These are phyloP conservation scores for Varanus komodoensis DNA, from an alignment of 2,113 vertebrate genomes.

Conservation along the genomic window DNA sequence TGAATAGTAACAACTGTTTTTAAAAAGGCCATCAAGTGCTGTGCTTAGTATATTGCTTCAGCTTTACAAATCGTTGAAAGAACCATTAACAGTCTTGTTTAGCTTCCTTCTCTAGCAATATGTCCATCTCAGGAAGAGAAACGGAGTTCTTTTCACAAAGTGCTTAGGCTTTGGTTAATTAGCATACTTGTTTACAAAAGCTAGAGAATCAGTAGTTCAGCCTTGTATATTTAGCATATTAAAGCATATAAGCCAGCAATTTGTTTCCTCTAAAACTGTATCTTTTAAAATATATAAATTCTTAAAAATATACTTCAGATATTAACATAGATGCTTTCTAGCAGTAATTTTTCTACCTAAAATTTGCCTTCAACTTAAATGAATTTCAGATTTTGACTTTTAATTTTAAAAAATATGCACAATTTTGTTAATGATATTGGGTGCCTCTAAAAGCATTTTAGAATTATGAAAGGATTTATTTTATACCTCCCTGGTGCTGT, in stretches of 20 bases:
- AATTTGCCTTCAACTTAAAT: not conserved
- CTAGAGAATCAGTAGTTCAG: not conserved
- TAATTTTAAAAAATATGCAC: not conserved
- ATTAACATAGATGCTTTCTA: not conserved
- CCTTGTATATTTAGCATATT: not conserved
- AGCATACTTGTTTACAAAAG: not conserved
- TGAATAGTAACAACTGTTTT: not conserved
- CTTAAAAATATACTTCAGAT: not conserved
- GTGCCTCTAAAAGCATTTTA: not conserved
- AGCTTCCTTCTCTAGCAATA: not conserved
- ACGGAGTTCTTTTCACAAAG: not conserved
- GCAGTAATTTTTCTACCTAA: not conserved
- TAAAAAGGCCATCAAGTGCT: not conserved
- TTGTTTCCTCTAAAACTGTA: not conserved
- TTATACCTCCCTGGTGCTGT: not conserved
- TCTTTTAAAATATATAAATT: not conserved
- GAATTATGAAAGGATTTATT: not conserved
- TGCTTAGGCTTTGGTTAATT: not conserved
- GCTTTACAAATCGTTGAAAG: not conserved
- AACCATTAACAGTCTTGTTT: not conserved
- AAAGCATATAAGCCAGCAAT: not conserved
- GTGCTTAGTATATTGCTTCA: not conserved
- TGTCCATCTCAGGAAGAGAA: not conserved
- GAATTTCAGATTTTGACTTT: slow-evolving; percentile 6
- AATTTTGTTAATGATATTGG: not conserved